Base-by-base conservation (phyloP, 2,797 vertebrate genomes). In the Propithecus deckenii region DNA sequence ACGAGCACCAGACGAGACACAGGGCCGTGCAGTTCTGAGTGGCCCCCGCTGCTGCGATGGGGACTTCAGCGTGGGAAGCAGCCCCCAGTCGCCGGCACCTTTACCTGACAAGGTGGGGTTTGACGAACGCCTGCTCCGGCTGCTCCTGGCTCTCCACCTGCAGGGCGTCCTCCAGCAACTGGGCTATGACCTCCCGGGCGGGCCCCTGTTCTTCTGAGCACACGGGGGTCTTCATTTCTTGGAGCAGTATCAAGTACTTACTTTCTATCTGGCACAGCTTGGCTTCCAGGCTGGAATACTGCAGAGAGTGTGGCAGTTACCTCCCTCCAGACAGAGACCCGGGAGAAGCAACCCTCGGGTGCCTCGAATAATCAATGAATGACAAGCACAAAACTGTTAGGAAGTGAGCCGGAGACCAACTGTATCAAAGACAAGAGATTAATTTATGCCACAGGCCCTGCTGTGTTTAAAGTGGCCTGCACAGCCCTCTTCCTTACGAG, bases 191-290 rank as follows among this genome's bases (percentile, higher is more conserved):
- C 1, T 99, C 99, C 0, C 97, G 98, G 57, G 99, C 98, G 0
- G 99, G 99, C 13, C 98, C 99, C 95, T 99, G 99, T 69, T 99
- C 99, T 14, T 99, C 99, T 0, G 99, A 99, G 96, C 99, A 99
- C 52, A 99, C 99, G 0, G 99, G 99, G 25, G 97, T 99, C 98
- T 99, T 99, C 98, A 99, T 98, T 97, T 99, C 99, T 98, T 99
- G 99, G 46, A 99, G 99, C 92, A 99, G 98, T 92, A 99, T 99
- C 98, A 99, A 98, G 95, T 99, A 99, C 94, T 99, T 99, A 87
- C 99, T 99, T 98, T 99, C 99, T 97, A 99, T 99, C 98, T 99
- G 99, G 98, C 99, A 99, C 87, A 99, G 97, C 97, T 99, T 99
- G 97, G 99, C 99, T 98, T 99, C 99, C 98, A 99, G 98, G 95